A percentile compares a stretch with the other conserved stretches of the same genome.
Evolutionary conservation across 2,888 invertebrate genomes (phyloP).

Genomic region (Unio pictorum): DNA sequence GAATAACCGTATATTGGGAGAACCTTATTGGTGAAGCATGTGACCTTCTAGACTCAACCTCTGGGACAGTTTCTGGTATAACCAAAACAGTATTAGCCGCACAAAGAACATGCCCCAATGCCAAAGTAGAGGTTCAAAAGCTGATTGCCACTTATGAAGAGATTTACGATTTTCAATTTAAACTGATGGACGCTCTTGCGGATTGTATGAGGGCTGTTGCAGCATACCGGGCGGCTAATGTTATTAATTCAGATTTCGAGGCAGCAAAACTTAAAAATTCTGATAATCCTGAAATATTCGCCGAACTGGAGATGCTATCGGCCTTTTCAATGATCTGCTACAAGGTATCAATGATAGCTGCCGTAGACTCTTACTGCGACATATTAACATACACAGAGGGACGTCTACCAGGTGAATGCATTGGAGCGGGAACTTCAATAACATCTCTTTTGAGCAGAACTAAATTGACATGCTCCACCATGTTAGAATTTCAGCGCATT

Average conservation of each 20-base stretch:
- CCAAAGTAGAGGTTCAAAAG: slow-evolving; percentile 1
- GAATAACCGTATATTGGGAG: slow-evolving; percentile 2
- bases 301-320: not conserved
- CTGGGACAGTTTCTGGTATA: not conserved
- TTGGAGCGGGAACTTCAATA: not conserved
- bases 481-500: not conserved
- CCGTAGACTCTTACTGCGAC: slow-evolving; percentile 1
- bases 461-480: not conserved
- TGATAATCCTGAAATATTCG: not conserved
- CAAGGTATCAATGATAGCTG: not conserved
- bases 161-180: slow-evolving; percentile 6
- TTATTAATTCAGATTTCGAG: not conserved
- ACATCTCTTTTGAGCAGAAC: not conserved
- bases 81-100: not conserved
- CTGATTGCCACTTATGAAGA: not conserved
- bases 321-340: slow-evolving; percentile 1
- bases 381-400: slow-evolving; percentile 4
- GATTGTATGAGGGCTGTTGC: slow-evolving; percentile 1
- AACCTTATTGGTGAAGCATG: not conserved
- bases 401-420: not conserved
- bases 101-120: not conserved
- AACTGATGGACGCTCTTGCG: slow-evolving; percentile 3
- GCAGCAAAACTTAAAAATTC: not conserved
- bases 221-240: not conserved
- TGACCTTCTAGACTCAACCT: not conserved